Evolutionary conservation across 2,797 vertebrate genomes (phyloP).

Genomic region (Enteromius anoplus): DNA sequence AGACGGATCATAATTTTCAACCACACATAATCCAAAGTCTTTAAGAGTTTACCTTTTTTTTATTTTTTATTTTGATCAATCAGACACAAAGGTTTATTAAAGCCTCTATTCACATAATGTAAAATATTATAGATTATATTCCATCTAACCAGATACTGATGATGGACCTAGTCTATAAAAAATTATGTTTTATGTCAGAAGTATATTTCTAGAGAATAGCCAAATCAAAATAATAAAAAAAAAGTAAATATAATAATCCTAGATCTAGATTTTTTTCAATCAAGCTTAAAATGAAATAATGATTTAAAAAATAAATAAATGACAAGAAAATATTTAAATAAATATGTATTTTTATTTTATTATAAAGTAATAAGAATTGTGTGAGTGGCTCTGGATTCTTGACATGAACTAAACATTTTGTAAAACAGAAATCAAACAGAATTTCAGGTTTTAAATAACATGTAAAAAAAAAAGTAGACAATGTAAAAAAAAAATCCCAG

Average conservation of each 20-base stretch:
- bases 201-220: not conserved
- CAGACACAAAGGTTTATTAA: not conserved
- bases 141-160: not conserved
- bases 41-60: not conserved
- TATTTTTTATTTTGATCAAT: not conserved
- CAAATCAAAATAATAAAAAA: not conserved
- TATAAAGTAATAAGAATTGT: not conserved
- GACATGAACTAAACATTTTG: not conserved
- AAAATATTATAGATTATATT: not conserved
- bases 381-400: constrained; percentile 3
- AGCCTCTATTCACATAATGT: not conserved
- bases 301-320: not conserved
- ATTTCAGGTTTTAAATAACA: not conserved
- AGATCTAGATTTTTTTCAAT: no score
- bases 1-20: not conserved
- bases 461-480: not conserved
- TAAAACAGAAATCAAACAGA: not conserved
- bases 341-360: not conserved
- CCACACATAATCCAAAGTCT: not conserved
- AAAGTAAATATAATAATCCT: not conserved
- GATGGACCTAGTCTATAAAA: not conserved
- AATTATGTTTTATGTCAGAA: not conserved
- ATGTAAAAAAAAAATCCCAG: not conserved
- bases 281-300: no score
- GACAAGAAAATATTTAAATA: not conserved